These are phyloP conservation scores for Protobothrops mucrosquamatus DNA, from an alignment of 2,113 vertebrate species.

Conservation along the genomic window DNA sequence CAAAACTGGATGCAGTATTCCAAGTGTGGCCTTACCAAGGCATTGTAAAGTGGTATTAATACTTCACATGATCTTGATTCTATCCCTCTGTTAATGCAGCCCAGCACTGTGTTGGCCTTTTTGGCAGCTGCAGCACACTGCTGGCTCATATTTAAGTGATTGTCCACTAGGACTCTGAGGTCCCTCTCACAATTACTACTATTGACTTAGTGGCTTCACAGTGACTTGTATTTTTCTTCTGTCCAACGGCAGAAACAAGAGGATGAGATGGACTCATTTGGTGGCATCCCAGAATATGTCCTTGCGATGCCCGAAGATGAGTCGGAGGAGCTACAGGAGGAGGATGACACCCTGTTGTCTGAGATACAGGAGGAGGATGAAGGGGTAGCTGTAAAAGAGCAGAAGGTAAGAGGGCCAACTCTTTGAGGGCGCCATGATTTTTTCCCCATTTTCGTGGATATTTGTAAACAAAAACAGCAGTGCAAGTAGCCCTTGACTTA, in stretches of 20 bases:
- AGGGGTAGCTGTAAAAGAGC: constrained; percentile 46
- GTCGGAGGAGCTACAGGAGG: background rate
- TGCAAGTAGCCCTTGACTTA: background rate
- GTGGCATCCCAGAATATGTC: constrained; percentile 48
- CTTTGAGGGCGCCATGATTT: background rate
- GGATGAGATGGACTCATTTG: background rate
- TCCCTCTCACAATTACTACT: no score
- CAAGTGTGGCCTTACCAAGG: no score
- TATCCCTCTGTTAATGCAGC: no score
- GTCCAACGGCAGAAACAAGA: background rate
- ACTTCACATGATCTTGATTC: no score
- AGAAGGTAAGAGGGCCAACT: background rate
- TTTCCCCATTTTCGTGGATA: background rate
- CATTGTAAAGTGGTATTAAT: no score
- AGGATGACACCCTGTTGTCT: background rate
- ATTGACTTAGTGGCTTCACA: background rate
- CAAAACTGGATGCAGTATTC: no score
- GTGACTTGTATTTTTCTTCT: background rate
- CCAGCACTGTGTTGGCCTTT: no score
- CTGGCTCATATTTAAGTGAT: no score
- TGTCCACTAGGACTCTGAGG: no score
- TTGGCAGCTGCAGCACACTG: no score
- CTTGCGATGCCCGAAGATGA: constrained; percentile 9
- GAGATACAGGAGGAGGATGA: background rate
- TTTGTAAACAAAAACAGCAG: background rate